These are phyloP conservation scores for Dolichoris vasculosae DNA, from an alignment of 1,140 invertebrate genomes.

Conservation along the genomic window DNA sequence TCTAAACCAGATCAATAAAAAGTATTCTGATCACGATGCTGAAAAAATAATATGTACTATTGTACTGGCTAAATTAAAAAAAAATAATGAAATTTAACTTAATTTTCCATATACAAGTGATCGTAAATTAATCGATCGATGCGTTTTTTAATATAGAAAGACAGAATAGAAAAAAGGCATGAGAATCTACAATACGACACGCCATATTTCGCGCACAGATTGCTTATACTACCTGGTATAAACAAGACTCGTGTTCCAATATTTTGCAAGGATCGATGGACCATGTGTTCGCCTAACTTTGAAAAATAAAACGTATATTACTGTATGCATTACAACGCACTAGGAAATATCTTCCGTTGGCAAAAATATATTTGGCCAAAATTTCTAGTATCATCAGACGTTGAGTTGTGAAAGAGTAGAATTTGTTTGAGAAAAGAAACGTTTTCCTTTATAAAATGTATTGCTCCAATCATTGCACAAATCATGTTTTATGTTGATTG, in stretches of 20 bases:
- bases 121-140: conserved; percentile 2
- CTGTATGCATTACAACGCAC: neutral
- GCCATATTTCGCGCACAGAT: conserved; percentile 42
- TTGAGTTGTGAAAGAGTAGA: neutral
- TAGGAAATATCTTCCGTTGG: neutral
- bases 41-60: neutral
- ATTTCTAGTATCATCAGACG: neutral
- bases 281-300: conserved; percentile 12
- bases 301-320: conserved; percentile 37
- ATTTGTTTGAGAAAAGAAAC: neutral
- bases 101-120: neutral
- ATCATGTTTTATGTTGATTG: neutral
- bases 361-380: conserved; percentile 3
- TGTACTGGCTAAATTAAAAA: neutral
- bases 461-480: neutral
- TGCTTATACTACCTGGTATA: conserved; percentile 1
- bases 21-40: neutral
- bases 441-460: neutral
- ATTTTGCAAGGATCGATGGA: conserved; percentile 27
- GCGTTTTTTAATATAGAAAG: neutral
- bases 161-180: neutral
- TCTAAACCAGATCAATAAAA: conserved; percentile 16
- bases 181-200: neutral
- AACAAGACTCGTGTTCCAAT: conserved; percentile 5
- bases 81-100: neutral